Evolutionary conservation across 2,113 vertebrate species (phyloP).

Genomic region (Saguinus imperator): DNA sequence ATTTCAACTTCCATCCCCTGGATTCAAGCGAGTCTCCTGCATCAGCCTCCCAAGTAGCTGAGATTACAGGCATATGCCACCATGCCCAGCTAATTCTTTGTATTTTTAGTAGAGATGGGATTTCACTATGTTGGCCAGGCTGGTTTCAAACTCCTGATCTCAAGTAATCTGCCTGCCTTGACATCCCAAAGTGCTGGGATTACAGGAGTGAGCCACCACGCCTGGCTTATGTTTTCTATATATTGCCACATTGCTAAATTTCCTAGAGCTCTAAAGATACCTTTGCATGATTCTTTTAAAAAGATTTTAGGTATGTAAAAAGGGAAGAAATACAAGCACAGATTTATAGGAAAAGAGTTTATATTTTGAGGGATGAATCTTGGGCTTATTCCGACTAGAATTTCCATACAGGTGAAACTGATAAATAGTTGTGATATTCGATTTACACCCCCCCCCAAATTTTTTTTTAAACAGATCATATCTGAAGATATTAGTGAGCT

Average conservation of each 20-base stretch:
- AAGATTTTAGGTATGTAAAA: not conserved
- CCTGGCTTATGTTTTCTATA: not conserved
- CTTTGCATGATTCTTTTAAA: slow-evolving; percentile 11
- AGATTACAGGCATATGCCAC: too few relatives aligned
- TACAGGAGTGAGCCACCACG: too few relatives aligned
- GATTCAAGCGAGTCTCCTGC: too few relatives aligned
- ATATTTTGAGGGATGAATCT: slow-evolving; percentile 39
- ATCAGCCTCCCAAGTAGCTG: too few relatives aligned
- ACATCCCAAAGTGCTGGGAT: too few relatives aligned
- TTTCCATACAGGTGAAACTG: not conserved
- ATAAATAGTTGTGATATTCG: not conserved
- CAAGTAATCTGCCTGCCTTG: too few relatives aligned
- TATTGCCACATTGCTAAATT: slow-evolving; percentile 5
- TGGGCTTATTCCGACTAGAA: not conserved
- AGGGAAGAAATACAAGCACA: not conserved
- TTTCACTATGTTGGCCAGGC: too few relatives aligned
- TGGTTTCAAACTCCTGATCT: too few relatives aligned
- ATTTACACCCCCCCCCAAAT: not conserved
- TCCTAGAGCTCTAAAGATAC: slow-evolving; percentile 10
- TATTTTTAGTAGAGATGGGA: too few relatives aligned
- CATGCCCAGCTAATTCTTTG: too few relatives aligned
- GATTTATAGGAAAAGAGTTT: not conserved
- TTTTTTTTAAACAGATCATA: slow-evolving; percentile 90
- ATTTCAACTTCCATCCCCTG: too few relatives aligned
- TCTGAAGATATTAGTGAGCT: slow-evolving; percentile 96